phyloP scores from a whole-genome alignment of 2,888 invertebrate species.

The Ceratothoa steindachneri region DNA sequence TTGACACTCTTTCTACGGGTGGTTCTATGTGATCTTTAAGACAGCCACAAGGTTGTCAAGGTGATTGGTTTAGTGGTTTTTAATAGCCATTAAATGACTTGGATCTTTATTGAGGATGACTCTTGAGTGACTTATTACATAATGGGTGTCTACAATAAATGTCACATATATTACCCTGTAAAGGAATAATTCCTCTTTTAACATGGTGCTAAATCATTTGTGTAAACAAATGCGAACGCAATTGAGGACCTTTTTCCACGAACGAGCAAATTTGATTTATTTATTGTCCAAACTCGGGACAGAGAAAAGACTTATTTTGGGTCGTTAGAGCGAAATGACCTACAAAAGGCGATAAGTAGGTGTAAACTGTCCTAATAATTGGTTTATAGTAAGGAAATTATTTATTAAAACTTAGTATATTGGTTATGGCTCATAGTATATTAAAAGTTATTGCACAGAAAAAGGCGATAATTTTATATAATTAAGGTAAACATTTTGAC shows the following conservation, averaged over 20 bases:
- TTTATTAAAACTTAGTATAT: too few species aligned
- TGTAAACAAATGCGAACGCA: background rate
- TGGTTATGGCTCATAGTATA: too few species aligned
- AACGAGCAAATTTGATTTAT: background rate
- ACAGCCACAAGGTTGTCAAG: background rate
- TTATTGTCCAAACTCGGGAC: background rate
- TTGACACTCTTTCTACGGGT: background rate
- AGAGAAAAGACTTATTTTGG: too few species aligned
- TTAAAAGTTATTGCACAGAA: too few species aligned
- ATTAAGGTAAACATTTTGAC: too few species aligned
- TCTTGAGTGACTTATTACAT: background rate
- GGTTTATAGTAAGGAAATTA: too few species aligned
- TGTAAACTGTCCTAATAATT: too few species aligned
- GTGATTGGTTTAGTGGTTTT: background rate
- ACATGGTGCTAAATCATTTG: background rate
- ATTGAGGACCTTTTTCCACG: background rate
- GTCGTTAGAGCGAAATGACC: too few species aligned
- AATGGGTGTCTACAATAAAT: background rate
- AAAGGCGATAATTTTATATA: too few species aligned
- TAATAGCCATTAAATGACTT: slow-evolving; percentile 12
- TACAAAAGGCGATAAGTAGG: too few species aligned
- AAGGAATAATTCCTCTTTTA: background rate
- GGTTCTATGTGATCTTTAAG: background rate
- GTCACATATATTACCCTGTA: background rate
- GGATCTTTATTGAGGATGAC: slow-evolving; percentile 3